Conservation (phyloP, 1,140 invertebrate species). For the Formica selysi region DNA sequence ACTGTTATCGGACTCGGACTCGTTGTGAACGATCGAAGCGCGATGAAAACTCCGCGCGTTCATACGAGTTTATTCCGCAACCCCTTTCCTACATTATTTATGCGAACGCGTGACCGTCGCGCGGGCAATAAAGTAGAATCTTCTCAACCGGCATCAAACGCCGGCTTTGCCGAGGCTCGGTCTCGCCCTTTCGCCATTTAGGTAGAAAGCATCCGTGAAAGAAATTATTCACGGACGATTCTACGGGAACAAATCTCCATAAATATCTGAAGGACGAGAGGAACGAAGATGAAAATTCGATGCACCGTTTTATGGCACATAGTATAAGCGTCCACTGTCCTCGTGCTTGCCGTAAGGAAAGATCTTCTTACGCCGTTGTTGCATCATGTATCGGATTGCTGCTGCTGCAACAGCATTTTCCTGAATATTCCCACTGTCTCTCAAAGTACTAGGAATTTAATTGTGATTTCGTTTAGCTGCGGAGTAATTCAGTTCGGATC, state of each 20-base stretch:
- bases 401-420: constrained; percentile 6
- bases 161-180: constrained; percentile 15
- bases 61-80: constrained; percentile 57
- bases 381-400: constrained; percentile 26
- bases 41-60: constrained; percentile 41
- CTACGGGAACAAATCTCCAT: constrained; percentile 57
- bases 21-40: constrained; percentile 38
- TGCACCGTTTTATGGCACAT: constrained; percentile 47
- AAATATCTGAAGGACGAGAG: constrained; percentile 55
- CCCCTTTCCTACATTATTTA: constrained; percentile 61
- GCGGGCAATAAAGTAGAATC: constrained; percentile 54
- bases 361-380: constrained; percentile 23
- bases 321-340: constrained; percentile 33
- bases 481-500: constrained; percentile 34
- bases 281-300: constrained; percentile 61
- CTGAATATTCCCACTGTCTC: constrained; percentile 30
- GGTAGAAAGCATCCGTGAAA: constrained; percentile 32
- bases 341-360: not conserved
- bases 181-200: constrained; percentile 40
- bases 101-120: constrained; percentile 47
- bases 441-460: constrained; percentile 37
- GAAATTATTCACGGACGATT: constrained; percentile 60
- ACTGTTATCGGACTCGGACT: constrained; percentile 33
- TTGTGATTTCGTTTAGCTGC: constrained; percentile 28
- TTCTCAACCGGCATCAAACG: constrained; percentile 55